Percentiles rank a stretch among this genome's conserved stretches.
phyloP scores from a whole-genome alignment of 2,797 vertebrate genomes.

The Macrochelys suwanniensis region DNA sequence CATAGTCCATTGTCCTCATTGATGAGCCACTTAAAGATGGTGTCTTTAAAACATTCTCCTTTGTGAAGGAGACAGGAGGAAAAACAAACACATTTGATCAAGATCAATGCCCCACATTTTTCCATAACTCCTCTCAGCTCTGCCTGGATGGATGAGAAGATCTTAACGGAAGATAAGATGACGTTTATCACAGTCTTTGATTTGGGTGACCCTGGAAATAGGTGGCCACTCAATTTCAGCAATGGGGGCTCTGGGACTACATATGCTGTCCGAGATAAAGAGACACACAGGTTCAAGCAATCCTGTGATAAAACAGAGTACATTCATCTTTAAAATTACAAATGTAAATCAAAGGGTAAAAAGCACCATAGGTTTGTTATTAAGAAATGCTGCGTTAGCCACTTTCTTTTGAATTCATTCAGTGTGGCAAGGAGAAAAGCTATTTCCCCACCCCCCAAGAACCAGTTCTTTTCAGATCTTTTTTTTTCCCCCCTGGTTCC shows the following conservation, averaged over 20 bases:
- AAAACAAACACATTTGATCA: background rate
- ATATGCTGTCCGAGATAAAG: background rate
- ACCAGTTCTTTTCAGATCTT: conserved; percentile 47
- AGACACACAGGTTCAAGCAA: background rate
- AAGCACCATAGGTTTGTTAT: conserved; percentile 47
- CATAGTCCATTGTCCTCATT: too few species aligned
- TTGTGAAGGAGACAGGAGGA: background rate
- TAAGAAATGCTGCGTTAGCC: conserved; percentile 54
- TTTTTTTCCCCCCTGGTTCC: conserved; percentile 26
- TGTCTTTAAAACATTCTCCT: background rate
- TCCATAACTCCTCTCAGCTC: background rate
- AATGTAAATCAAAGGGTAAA: too few species aligned
- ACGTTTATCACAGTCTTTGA: background rate
- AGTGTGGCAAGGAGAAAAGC: conserved; percentile 45
- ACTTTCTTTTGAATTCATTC: conserved; percentile 55
- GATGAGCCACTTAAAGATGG: background rate
- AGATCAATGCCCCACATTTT: fast-evolving
- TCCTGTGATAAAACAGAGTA: conserved; percentile 35
- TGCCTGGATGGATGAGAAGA: background rate
- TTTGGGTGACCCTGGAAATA: background rate
- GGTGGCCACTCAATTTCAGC: background rate
- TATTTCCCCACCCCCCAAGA: conserved; percentile 54
- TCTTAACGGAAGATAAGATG: background rate
- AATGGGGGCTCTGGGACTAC: background rate
- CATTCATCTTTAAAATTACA: too few species aligned